A percentile compares a stretch with the other conserved stretches of the same genome.
Evolutionary conservation across 1,140 invertebrate species (phyloP).

Genomic region (Drosophila sechellia): DNA sequence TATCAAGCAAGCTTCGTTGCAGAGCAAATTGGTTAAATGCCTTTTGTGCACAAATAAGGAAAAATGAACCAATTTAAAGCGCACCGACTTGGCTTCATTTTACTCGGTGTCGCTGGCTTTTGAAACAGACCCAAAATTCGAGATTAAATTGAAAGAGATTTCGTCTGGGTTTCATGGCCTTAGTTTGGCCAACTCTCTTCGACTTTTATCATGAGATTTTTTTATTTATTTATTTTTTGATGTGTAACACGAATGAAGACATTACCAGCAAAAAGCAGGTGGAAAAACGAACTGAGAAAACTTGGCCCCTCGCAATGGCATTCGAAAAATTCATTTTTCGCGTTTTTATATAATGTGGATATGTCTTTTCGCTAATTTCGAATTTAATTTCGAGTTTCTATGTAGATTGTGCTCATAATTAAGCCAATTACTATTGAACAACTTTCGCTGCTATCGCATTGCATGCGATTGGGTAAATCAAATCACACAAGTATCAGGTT

Average conservation of each 20-base stretch:
- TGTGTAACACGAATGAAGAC: constrained; percentile 46
- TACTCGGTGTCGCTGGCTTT: constrained; percentile 26
- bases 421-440: constrained; percentile 54
- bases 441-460: constrained; percentile 54
- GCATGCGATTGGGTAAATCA: constrained; percentile 40
- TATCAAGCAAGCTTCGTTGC: constrained; percentile 23
- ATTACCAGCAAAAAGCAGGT: constrained; percentile 18
- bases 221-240: background rate
- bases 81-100: constrained; percentile 23
- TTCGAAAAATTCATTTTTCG: constrained; percentile 57
- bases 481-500: constrained; percentile 50
- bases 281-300: constrained; percentile 32
- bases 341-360: constrained; percentile 72
- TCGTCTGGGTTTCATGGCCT: constrained; percentile 29
- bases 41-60: constrained; percentile 46
- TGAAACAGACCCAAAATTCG: constrained; percentile 20
- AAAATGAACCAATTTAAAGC: constrained; percentile 43
- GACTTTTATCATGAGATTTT: constrained; percentile 33
- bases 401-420: constrained; percentile 55
- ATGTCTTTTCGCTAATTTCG: constrained; percentile 55
- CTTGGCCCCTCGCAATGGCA: constrained; percentile 38
- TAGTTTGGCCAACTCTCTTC: constrained; percentile 33
- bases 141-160: constrained; percentile 34
- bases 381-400: constrained; percentile 58
- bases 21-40: constrained; percentile 40